These are phyloP conservation scores for Drosophila athabasca DNA, from an alignment of 1,140 invertebrate species.

Conservation along the genomic window DNA sequence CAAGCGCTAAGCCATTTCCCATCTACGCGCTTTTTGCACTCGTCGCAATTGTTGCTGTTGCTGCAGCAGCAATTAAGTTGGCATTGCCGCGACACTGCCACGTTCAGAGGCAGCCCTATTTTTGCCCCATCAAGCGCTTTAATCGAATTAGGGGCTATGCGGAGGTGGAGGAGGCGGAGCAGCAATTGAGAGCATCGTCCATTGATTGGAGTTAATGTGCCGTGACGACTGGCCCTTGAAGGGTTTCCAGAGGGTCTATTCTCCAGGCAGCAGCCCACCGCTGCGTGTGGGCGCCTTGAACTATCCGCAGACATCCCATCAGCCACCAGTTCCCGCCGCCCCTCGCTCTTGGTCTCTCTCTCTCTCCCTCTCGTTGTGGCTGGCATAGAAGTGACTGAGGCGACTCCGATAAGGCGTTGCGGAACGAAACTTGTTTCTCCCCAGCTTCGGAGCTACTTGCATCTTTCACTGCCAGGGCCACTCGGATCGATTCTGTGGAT, in stretches of 20 bases:
- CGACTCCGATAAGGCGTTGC: constrained; percentile 39
- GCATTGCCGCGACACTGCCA: constrained; percentile 44
- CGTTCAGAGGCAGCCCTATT: constrained; percentile 17
- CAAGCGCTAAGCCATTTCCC: constrained; percentile 47
- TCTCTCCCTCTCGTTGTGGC: no score
- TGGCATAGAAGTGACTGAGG: constrained; percentile 34
- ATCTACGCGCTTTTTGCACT: constrained; percentile 34
- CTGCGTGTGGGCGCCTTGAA: constrained; percentile 35
- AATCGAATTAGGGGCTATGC: constrained; percentile 69
- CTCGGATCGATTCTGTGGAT: constrained; percentile 51
- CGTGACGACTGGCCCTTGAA: constrained; percentile 46
- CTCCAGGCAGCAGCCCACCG: neutral
- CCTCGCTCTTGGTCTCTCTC: no score
- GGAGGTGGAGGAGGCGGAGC: neutral
- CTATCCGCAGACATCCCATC: constrained; percentile 22
- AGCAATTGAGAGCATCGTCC: constrained; percentile 17
- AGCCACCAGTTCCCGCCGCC: constrained; percentile 57
- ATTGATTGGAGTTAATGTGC: constrained; percentile 78
- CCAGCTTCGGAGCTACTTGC: constrained; percentile 29
- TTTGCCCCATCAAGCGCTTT: constrained; percentile 57
- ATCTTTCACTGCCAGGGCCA: constrained; percentile 72
- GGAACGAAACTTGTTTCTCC: constrained; percentile 51
- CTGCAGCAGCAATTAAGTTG: constrained; percentile 60
- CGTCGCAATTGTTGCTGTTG: constrained; percentile 1
- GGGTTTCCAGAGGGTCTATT: constrained; percentile 28